These are phyloP conservation scores for Cynodonichthys magdalenae DNA, from an alignment of 2,797 vertebrate genomes.

Conservation along the genomic window DNA sequence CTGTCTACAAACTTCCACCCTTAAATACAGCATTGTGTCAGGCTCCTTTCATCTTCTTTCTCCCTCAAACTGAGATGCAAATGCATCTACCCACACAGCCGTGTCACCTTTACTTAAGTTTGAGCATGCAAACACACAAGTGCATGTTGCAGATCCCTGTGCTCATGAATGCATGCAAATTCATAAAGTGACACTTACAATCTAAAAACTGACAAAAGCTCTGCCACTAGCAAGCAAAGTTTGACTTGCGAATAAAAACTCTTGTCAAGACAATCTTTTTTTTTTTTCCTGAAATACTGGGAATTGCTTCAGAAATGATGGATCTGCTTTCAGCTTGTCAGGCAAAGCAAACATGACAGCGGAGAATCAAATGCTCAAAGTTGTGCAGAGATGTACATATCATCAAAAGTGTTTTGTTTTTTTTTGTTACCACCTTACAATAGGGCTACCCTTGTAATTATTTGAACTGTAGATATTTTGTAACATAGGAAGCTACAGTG, in stretches of 20 bases:
- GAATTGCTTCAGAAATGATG: constrained; percentile 35
- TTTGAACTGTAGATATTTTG: too few species aligned
- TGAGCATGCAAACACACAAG: background rate
- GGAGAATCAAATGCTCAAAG: constrained; percentile 1
- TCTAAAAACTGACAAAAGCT: constrained; percentile 41
- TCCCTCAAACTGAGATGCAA: constrained; percentile 31
- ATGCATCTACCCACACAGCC: constrained; percentile 15
- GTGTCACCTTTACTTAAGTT: background rate
- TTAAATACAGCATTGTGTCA: constrained; percentile 59
- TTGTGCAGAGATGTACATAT: constrained; percentile 10
- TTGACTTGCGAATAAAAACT: constrained; percentile 58
- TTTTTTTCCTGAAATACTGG: constrained; percentile 12
- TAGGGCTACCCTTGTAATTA: too few species aligned
- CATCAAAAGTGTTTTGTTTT: constrained; percentile 9
- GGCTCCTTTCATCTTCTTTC: constrained; percentile 36
- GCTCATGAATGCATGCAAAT: background rate
- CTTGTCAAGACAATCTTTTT: constrained; percentile 45
- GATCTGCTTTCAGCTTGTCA: constrained; percentile 30
- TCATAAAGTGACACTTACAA: constrained; percentile 23
- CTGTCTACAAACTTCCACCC: constrained; percentile 53
- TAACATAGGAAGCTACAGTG: too few species aligned
- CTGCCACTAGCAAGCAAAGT: constrained; percentile 19
- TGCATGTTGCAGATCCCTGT: background rate
- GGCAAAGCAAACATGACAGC: constrained; percentile 39
- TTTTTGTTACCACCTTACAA: background rate